Base-by-base conservation (phyloP, 92 coral and sea anemone genomes). In the Zoanthus solanderi region DNA sequence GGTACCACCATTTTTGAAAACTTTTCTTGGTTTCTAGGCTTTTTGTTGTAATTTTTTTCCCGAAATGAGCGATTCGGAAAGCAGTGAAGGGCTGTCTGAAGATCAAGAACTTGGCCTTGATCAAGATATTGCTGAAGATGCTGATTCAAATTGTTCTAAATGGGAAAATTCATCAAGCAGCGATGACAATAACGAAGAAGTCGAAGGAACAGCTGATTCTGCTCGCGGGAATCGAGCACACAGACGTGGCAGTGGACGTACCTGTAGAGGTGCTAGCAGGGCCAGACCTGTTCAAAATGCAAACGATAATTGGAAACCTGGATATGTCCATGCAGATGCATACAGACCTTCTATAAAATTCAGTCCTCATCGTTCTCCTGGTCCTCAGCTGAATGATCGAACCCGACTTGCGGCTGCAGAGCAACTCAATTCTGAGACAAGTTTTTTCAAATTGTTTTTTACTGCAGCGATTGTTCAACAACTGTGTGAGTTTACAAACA, bases 41-140 rank as follows among this genome's bases (percentile, higher is more conserved):
- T 74, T 74, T 74, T 74, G 78, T 15, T 74, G 78, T 14, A 74
- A 42, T 42, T 42, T 42, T 50, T 66, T 66, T 66, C 78, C 30
- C 78, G 44, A 74, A 74, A 74, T 74, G 78, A 74, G 78, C 30
- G 50, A 74, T 74, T 74, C 78, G 42, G 78, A 74, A 42, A 74
- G 78, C 78, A 45, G 56, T 17, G 75, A 81, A 81, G 85, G 69
- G 73, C 73, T 81, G 74, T 81, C 85, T 60, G 74, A 81, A 61
- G 56, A 81, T 61, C 30, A 81, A 61, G 85, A 81, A 45, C 85
- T 81, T 65, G 85, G 85, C 75, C 85, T 81, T 63, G 85, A 81
- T 81, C 56, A 81, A 81, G 85, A 81, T 18, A 81, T 81, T 23
- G 85, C 71, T 61, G 85, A 61, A 61, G 85, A 37, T 60, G 45